Conservation (phyloP, 1,140 invertebrate species). For the Aphelinus atriplicis region DNA sequence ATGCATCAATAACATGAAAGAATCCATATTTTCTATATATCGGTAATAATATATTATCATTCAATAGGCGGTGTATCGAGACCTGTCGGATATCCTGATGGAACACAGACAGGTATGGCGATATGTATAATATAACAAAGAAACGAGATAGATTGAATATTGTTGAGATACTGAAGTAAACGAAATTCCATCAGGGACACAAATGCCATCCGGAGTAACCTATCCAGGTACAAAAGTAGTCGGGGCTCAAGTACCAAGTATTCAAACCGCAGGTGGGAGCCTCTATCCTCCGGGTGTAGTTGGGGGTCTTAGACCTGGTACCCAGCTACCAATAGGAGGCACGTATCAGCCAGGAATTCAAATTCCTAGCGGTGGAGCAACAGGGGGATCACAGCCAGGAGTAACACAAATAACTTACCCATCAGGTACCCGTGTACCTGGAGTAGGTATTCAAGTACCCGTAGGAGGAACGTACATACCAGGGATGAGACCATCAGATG, state of each 20-base stretch:
- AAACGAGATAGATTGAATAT: no score
- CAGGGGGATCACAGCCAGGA: no score
- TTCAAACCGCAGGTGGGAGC: neutral
- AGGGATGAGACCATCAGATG: neutral
- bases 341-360: conserved; percentile 9
- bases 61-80: no score
- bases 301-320: neutral
- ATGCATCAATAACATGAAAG: no score
- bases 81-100: neutral
- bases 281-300: no score
- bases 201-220: no score
- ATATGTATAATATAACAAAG: no score
- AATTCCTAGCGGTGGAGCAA: neutral
- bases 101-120: neutral
- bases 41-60: no score
- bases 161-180: no score
- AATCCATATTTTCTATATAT: no score
- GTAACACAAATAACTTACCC: no score
- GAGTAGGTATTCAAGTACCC: neutral
- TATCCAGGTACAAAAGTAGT: conserved; percentile 23
- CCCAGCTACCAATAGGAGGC: neutral
- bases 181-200: no score
- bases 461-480: neutral
- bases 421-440: neutral
- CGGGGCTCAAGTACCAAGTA: neutral